Conservation (phyloP, 2,888 invertebrate genomes). For the Platypus cylindrus region DNA sequence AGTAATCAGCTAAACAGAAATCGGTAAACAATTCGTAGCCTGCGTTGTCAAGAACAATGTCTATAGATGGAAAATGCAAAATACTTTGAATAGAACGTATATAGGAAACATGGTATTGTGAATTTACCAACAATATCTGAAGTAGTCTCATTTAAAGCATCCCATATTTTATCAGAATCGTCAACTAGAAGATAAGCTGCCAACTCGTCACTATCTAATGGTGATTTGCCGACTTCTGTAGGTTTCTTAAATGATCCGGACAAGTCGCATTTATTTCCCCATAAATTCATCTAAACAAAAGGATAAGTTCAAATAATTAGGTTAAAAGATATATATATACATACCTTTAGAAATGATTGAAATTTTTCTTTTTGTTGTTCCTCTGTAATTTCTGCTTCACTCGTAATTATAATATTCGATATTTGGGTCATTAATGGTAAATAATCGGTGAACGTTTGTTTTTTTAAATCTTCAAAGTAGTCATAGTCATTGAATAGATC, state of each 20-base stretch:
- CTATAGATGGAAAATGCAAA: slow-evolving; percentile 35
- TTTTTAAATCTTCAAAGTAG: slow-evolving; percentile 65
- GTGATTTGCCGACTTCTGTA: too few relatives aligned
- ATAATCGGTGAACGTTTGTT: slow-evolving; percentile 43
- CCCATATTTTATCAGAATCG: slow-evolving; percentile 45
- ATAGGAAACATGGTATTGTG: background rate
- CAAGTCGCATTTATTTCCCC: slow-evolving; percentile 93
- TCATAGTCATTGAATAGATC: slow-evolving; percentile 52
- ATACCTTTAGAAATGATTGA: slow-evolving; percentile 44
- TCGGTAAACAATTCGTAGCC: slow-evolving; percentile 90
- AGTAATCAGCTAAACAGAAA: slow-evolving; percentile 70
- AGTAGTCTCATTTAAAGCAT: slow-evolving; percentile 27
- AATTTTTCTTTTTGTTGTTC: slow-evolving; percentile 36
- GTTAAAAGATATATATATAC: slow-evolving; percentile 9
- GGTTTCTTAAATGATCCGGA: too few relatives aligned
- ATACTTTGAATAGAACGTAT: background rate
- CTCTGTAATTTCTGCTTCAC: slow-evolving; percentile 18
- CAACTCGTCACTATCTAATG: slow-evolving; percentile 42
- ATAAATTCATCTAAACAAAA: slow-evolving; percentile 57
- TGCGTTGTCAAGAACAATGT: slow-evolving; percentile 82
- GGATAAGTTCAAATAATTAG: slow-evolving; percentile 38
- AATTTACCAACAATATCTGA: slow-evolving; percentile 19
- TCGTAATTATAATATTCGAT: slow-evolving; percentile 35
- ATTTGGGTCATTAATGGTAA: slow-evolving; percentile 41
- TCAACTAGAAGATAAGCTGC: slow-evolving; percentile 50